Evolutionary conservation across 2,113 vertebrate species (phyloP).

Genomic region (Brachyhypopomus gauderio): DNA sequence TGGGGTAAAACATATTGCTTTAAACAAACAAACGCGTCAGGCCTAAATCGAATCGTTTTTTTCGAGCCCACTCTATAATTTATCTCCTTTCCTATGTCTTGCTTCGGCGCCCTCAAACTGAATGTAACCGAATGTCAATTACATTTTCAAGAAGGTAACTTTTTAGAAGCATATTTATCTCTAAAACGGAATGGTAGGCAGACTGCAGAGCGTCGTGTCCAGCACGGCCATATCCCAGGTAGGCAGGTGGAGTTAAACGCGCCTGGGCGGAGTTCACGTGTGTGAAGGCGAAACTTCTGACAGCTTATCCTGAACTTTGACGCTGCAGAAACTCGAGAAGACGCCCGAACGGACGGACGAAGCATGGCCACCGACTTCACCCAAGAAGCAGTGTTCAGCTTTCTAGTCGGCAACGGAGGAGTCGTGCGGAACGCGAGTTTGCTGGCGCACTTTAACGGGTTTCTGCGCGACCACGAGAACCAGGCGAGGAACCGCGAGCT

Average conservation of each 20-base stretch:
- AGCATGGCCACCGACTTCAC: slow-evolving; percentile 85
- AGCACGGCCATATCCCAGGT: slow-evolving; percentile 43
- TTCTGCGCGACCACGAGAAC: slow-evolving; percentile 76
- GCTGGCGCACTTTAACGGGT: slow-evolving; percentile 80
- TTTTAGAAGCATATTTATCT: too few species aligned
- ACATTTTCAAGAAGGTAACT: too few species aligned
- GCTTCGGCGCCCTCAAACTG: too few species aligned
- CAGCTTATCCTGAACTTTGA: slow-evolving; percentile 61
- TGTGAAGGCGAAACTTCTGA: slow-evolving; percentile 3
- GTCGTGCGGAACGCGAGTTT: slow-evolving; percentile 83
- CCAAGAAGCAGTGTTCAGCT: slow-evolving; percentile 84
- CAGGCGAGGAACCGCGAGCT: slow-evolving; percentile 78
- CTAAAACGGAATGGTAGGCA: too few species aligned
- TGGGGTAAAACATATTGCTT: too few species aligned
- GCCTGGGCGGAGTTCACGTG: slow-evolving; percentile 57
- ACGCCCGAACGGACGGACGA: neutral
- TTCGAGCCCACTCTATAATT: too few species aligned
- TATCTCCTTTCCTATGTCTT: too few species aligned
- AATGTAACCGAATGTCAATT: too few species aligned
- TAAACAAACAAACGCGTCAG: too few species aligned
- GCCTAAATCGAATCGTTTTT: too few species aligned
- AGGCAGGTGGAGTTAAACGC: slow-evolving; percentile 52
- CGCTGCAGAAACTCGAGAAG: slow-evolving; percentile 11
- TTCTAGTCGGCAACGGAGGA: slow-evolving; percentile 79
- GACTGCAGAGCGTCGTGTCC: too few species aligned